Conservation (phyloP, 2,113 vertebrate species). For the Glareola pratincola region DNA sequence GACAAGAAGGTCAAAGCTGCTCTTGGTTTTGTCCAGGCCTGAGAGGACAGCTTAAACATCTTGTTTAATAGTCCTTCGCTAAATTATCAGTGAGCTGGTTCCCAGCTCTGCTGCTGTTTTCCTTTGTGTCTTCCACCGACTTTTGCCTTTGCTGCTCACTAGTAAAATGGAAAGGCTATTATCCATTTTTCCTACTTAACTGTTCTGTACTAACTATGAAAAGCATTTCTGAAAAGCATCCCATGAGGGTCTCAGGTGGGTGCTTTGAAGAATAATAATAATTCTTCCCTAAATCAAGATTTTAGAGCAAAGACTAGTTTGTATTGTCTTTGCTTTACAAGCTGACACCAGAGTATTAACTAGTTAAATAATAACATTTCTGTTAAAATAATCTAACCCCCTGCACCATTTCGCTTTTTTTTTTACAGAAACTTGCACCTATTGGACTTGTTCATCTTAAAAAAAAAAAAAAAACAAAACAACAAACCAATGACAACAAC, state of each 20-base stretch:
- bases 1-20: background rate
- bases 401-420: background rate
- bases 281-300: background rate
- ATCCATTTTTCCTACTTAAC: background rate
- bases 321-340: background rate
- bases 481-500: background rate
- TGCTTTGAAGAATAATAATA: background rate
- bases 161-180: background rate
- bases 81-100: background rate
- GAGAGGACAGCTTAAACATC: background rate
- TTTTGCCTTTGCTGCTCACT: background rate
- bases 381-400: background rate
- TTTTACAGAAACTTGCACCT: background rate
- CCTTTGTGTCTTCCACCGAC: background rate
- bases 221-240: background rate
- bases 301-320: background rate
- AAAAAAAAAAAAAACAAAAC: background rate
- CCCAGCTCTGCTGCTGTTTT: background rate
- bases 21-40: background rate
- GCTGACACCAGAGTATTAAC: background rate
- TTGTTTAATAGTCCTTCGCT: background rate
- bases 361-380: background rate
- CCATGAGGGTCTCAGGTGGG: background rate
- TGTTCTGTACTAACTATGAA: background rate
- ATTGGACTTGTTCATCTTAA: background rate